Percentiles rank a stretch among this genome's conserved stretches.
Conservation (phyloP, 2,113 vertebrate genomes). For the Lepisosteus osseus region DNA sequence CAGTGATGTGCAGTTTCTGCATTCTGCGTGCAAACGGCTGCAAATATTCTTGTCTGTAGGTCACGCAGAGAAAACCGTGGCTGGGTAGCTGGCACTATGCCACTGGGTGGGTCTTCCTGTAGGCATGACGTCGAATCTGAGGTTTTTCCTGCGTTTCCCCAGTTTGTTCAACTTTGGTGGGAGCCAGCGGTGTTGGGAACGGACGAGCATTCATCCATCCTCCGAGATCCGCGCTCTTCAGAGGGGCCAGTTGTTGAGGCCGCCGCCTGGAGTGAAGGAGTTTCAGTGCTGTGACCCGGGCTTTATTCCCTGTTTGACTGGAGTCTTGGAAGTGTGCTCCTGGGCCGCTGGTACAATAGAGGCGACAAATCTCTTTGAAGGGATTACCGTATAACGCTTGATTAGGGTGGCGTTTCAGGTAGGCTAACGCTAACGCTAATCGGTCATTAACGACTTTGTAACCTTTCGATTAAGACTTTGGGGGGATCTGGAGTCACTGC, state of each 20-base stretch:
- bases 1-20: too few relatives aligned
- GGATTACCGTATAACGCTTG: conserved; percentile 25
- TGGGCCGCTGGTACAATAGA: conserved; percentile 14
- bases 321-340: conserved; percentile 21
- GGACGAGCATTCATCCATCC: conserved; percentile 10
- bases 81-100: not conserved
- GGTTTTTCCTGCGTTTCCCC: not conserved
- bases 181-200: not conserved
- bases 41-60: not conserved
- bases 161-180: not conserved
- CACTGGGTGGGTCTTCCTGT: too few relatives aligned
- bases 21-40: not conserved
- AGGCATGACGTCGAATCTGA: too few relatives aligned
- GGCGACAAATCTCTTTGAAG: conserved; percentile 28
- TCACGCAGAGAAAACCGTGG: conserved; percentile 8
- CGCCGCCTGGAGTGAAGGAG: conserved; percentile 3
- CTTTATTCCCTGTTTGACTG: conserved; percentile 25
- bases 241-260: not conserved
- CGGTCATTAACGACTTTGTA: conserved; percentile 25
- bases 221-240: not conserved
- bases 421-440: conserved; percentile 12
- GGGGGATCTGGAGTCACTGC: conserved; percentile 2
- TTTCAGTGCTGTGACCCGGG: not conserved
- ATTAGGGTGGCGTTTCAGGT: conserved; percentile 13
- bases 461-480: conserved; percentile 17